Conservation (phyloP, 53 echinoderm and acorn worm genomes). For the Crossaster papposus region DNA sequence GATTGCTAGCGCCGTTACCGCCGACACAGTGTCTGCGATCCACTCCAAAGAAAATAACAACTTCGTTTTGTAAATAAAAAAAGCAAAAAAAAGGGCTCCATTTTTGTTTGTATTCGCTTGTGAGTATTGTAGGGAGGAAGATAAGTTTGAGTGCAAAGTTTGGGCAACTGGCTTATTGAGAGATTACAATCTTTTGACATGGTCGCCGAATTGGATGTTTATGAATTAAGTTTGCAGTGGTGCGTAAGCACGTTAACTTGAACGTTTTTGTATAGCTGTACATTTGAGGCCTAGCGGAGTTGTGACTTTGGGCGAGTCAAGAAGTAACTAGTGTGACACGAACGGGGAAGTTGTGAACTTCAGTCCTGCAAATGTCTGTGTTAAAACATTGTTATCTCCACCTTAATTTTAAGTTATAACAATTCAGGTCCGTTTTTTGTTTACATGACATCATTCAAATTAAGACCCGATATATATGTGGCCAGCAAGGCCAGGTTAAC, state of each 20-base stretch:
- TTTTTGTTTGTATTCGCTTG: not conserved
- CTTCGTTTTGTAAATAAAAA: slow-evolving; percentile 50
- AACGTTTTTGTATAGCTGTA: not conserved
- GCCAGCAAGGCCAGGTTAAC: too few relatives aligned
- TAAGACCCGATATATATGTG: too few relatives aligned
- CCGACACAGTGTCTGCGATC: slow-evolving; percentile 31
- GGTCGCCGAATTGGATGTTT: slow-evolving; percentile 4
- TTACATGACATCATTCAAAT: too few relatives aligned
- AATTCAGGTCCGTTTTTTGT: too few relatives aligned
- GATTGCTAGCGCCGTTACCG: slow-evolving; percentile 24
- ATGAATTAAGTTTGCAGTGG: slow-evolving; percentile 37
- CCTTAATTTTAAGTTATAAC: too few relatives aligned
- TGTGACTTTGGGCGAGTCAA: slow-evolving; percentile 10
- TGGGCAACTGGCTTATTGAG: slow-evolving; percentile 14
- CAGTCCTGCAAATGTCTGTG: not conserved
- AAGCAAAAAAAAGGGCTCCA: not conserved
- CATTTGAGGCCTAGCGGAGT: slow-evolving; percentile 10
- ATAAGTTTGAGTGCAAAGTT: slow-evolving; percentile 33
- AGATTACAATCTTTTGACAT: slow-evolving; percentile 31
- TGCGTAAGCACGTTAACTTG: slow-evolving; percentile 34
- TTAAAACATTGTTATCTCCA: too few relatives aligned
- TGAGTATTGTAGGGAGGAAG: slow-evolving; percentile 21
- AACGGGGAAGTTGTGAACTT: not conserved
- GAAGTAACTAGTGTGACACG: not conserved
- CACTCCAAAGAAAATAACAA: slow-evolving; percentile 50